Percentiles rank a stretch among this genome's conserved stretches.
These are phyloP conservation scores for Chaetura pelagica DNA, from an alignment of 2,113 vertebrate species.

Conservation along the genomic window DNA sequence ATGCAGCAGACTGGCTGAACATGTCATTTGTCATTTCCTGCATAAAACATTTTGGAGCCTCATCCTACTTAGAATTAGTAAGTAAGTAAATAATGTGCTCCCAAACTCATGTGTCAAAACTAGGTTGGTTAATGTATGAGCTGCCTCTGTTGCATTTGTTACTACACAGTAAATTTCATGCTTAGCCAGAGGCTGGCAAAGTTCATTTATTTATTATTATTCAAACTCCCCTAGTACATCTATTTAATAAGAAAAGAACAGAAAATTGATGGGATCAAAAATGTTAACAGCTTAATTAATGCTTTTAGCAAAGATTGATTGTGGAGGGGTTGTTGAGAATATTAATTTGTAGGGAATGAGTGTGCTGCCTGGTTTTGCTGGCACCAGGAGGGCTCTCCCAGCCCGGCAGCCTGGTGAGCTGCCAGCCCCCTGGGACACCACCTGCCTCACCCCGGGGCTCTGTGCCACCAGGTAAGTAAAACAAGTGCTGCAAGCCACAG, in stretches of 20 bases:
- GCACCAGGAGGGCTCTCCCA: not conserved
- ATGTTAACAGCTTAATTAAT: constrained; percentile 69
- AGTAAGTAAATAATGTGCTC: constrained; percentile 4
- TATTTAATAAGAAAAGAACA: constrained; percentile 51
- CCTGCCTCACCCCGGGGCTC: not conserved
- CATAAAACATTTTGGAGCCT: not conserved
- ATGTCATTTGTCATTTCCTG: not conserved
- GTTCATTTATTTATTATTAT: constrained; percentile 66
- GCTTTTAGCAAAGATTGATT: constrained; percentile 62
- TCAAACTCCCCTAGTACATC: constrained; percentile 24
- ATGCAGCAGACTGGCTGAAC: not conserved
- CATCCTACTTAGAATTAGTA: not conserved
- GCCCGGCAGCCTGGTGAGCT: not conserved
- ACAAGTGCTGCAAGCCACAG: not conserved
- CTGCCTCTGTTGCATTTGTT: constrained; percentile 14
- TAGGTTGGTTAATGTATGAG: not conserved
- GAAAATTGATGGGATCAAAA: constrained; percentile 72
- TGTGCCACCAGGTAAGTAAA: not conserved
- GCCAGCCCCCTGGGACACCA: not conserved
- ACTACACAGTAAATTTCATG: constrained; percentile 45
- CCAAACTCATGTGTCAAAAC: constrained; percentile 12
- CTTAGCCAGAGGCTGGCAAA: constrained; percentile 56
- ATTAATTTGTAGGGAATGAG: not conserved
- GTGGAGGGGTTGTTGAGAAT: not conserved
- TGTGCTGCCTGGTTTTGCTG: not conserved